Base-by-base conservation (phyloP, 2,888 invertebrate genomes). In the Furcula furcula region DNA sequence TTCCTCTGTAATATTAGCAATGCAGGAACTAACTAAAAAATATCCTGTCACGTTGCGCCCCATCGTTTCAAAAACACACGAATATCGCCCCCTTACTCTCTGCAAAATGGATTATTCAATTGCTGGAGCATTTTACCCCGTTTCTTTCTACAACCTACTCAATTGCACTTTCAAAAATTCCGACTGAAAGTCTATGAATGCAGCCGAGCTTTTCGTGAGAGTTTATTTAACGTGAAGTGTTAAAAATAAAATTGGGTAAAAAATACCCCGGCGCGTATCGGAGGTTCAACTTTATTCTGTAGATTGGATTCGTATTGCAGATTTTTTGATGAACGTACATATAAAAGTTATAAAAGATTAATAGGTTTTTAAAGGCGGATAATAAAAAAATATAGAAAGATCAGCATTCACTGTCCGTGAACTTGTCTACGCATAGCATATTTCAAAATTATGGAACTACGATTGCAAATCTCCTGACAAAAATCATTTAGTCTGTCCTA, bases 61-160 rank as follows among this genome's bases (percentile, higher is more conserved):
- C 14, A 26, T 25, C 25, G 13, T 7, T 25, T n/a, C 13, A 5
- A 14, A 20, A 14, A n/a, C 14, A 12, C 14, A 9, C 4, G 27
- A 38, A 40, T 36, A 16, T 29, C 27, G 29, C 28, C 29, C 36
- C 11, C 7, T 41, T 25, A 39, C 50, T 65, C 58, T 7, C 38
- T 52, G 40, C 41, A 52, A 71, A 72, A 77, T 72, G 71, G 70
- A 76, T 79, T 76, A 78, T 80, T 78, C 76, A 77, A 76, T 78
- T 65, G 72, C 58, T 55, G 70, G 62, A 55, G 65, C 68, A 71
- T 60, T 76, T 76, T 73, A 64, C 48, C 59, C 38, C 28, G 34
- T 33, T 32, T 51, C 41, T n/a, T n/a, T n/a, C n/a, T n/a, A n/a
- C n/a, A n/a, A 43, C 56, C 50, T 46, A 51, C 54, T 49, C 46